Evolutionary conservation across 2,113 vertebrate species (phyloP), one percentile per base, ranked within the genome.

Genomic region (Seriola dumerili): DNA sequence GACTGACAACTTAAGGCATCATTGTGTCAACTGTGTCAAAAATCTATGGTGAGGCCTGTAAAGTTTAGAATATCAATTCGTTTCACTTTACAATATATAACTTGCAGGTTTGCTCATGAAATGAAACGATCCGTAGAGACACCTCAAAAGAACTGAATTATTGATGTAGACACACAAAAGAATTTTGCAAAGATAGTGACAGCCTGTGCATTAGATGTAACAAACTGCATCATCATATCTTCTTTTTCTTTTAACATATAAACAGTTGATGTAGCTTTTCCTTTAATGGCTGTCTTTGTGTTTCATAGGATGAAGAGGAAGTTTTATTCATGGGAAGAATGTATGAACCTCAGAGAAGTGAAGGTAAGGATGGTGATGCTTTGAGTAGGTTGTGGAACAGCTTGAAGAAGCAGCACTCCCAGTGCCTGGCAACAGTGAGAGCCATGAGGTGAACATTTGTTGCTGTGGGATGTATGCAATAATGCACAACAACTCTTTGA

Each of bases 281-380:
- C 5, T n/a, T 23, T 19, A 40, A 40, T 46, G 36, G 4, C 6
- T 36, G 29, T 11, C 6, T 71, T 70, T 83, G 40, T 90, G 29
- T 85, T 78, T 77, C 11, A 52, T 75, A 99, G 98, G 91, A 99
- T 99, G 98, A 99, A 99, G 95, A 97, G 97, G 40, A 99, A 99
- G 85, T 99, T 99, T 91, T 99, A 98, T 89, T 99, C 98, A 3
- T 99, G 98, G 98, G 98, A 99, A 77, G 98, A 99, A 90, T 99
- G 98, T 80, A 99, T 99, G 96, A 99, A 99, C 91, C 91, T 99
- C 76, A 96, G 97, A 95, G 98, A 99, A 95, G 98, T 99, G 62
- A 99, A 99, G 97, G 98, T 99, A 96, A 92, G 93, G 34, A 68
- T 54, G 29, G 2, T 7, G 25, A 36, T 23, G 9, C 54, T 75